Percentiles rank a stretch among this genome's conserved stretches.
phyloP scores from a whole-genome alignment of 2,888 invertebrate species.

The Halocaridina rubra region DNA sequence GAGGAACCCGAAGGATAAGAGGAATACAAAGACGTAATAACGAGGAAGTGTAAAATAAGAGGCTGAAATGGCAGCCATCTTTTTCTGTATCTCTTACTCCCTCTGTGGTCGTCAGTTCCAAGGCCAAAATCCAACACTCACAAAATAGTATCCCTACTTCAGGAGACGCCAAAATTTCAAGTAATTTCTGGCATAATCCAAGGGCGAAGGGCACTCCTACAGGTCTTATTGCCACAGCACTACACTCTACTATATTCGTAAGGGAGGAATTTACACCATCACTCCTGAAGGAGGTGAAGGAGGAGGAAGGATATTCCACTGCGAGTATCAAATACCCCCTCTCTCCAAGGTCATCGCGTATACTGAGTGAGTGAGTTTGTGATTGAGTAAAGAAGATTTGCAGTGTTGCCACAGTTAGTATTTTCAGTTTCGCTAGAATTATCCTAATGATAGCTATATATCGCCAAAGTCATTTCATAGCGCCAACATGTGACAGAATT shows the following conservation, averaged over 20 bases:
- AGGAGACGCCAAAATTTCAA: neutral
- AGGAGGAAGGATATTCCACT: neutral
- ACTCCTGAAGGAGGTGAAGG: no score
- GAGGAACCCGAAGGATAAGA: neutral
- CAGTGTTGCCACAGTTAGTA: no score
- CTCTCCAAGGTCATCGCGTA: constrained; percentile 23
- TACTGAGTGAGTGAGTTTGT: neutral
- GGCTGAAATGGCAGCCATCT: neutral
- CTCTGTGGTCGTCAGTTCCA: constrained; percentile 18
- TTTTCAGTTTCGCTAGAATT: no score
- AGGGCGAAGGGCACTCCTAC: neutral
- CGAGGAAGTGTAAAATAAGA: no score
- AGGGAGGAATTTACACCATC: neutral
- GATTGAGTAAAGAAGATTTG: no score
- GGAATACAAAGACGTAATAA: neutral
- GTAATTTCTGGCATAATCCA: constrained; percentile 5
- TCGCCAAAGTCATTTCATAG: no score
- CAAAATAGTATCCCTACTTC: neutral
- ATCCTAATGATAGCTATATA: no score
- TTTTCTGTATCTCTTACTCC: constrained; percentile 20
- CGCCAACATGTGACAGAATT: no score
- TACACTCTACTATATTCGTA: neutral
- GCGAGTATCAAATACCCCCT: neutral
- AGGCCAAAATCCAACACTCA: constrained; percentile 12
- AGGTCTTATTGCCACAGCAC: neutral